Conservation (phyloP, 2,797 vertebrate species). For the Thunnus albacares region DNA sequence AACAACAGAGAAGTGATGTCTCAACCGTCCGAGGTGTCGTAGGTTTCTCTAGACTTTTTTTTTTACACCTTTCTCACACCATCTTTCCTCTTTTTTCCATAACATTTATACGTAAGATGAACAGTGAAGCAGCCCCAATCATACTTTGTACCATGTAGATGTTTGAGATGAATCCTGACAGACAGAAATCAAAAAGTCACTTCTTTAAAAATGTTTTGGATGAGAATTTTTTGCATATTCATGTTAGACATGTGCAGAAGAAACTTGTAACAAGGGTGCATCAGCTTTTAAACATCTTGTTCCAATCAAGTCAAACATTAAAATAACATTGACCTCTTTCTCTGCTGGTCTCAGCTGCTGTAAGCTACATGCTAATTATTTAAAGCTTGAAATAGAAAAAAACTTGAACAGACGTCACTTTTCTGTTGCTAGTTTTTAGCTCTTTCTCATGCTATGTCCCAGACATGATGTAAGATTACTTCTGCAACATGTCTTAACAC, state of each 20-base stretch:
- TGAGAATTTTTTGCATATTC: no score
- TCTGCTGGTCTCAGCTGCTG: background rate
- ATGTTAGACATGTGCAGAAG: no score
- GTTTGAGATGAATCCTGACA: background rate
- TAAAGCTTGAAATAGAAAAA: background rate
- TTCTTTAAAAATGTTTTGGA: background rate
- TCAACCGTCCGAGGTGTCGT: background rate
- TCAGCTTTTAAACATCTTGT: constrained; percentile 1
- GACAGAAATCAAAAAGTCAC: background rate
- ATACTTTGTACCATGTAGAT: background rate
- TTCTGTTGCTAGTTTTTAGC: background rate
- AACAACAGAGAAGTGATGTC: background rate
- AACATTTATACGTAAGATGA: no score
- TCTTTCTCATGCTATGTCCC: background rate
- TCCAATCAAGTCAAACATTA: constrained; percentile 13
- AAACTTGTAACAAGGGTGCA: no score
- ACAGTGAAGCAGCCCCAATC: background rate
- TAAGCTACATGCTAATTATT: background rate
- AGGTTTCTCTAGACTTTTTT: background rate
- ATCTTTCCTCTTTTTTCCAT: no score
- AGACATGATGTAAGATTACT: background rate
- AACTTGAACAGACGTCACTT: background rate
- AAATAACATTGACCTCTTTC: background rate
- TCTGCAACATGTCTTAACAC: constrained; percentile 13
- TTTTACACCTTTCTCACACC: background rate